Percentiles rank a stretch among this genome's conserved stretches.
phyloP scores from a whole-genome alignment of 2,113 vertebrate genomes.

The Arizona elegans region DNA sequence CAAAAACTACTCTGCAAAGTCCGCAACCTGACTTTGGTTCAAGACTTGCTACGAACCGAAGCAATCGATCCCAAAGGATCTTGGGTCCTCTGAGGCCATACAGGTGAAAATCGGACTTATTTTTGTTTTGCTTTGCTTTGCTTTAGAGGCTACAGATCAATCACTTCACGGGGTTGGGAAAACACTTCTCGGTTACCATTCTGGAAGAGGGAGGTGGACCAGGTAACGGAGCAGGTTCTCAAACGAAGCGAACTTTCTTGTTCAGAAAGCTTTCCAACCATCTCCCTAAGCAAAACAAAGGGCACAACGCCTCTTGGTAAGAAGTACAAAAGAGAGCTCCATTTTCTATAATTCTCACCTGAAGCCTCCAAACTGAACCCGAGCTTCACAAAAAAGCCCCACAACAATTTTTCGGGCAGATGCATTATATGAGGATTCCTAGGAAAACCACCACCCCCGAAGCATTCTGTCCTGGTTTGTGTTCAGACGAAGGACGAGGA shows the following conservation, averaged over 20 bases:
- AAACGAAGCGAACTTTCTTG: background rate
- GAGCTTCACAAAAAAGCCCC: background rate
- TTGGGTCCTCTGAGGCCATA: background rate
- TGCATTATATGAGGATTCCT: slow-evolving; percentile 24
- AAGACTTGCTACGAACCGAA: background rate
- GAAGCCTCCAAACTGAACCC: slow-evolving; percentile 36
- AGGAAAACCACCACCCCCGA: background rate
- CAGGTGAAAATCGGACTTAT: background rate
- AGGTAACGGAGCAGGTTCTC: slow-evolving; percentile 4
- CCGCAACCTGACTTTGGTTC: background rate
- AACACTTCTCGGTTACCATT: background rate
- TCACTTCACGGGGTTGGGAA: background rate
- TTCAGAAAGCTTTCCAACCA: background rate
- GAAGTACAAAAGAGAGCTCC: slow-evolving; percentile 53
- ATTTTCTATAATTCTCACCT: slow-evolving; percentile 51
- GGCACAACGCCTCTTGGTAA: background rate
- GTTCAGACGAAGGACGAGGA: background rate
- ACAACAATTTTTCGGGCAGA: slow-evolving; percentile 18
- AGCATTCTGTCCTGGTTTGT: background rate
- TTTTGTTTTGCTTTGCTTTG: background rate
- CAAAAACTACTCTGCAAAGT: background rate
- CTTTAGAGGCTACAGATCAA: background rate
- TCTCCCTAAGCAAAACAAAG: background rate
- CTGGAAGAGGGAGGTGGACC: background rate
- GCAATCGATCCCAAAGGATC: background rate